These are phyloP conservation scores for Pseudolycoriella hygida DNA, from an alignment of 2,888 invertebrate genomes.

Conservation along the genomic window DNA sequence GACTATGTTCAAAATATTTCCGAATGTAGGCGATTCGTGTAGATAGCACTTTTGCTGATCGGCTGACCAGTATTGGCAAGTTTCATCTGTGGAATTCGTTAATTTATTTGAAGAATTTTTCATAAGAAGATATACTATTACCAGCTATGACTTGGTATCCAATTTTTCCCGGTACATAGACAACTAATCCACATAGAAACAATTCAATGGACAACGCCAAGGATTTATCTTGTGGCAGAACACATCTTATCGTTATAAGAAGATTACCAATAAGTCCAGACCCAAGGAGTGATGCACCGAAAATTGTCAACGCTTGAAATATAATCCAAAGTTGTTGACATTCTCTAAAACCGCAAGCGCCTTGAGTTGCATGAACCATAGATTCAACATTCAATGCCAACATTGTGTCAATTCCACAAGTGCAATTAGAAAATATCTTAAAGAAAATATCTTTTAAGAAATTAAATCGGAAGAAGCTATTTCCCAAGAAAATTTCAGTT, in stretches of 20 bases:
- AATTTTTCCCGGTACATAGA: slow-evolving; percentile 43
- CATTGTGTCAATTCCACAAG: slow-evolving; percentile 25
- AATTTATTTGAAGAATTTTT: not conserved
- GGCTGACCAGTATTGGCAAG: slow-evolving; percentile 31
- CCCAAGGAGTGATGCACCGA: slow-evolving; percentile 26
- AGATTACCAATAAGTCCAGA: slow-evolving; percentile 30
- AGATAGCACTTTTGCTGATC: slow-evolving; percentile 28
- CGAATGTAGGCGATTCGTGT: slow-evolving; percentile 30
- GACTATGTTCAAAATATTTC: slow-evolving; percentile 30
- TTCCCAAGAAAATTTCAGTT: too few relatives aligned
- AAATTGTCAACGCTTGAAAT: slow-evolving; percentile 29
- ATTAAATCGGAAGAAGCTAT: slow-evolving; percentile 5
- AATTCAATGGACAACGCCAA: slow-evolving; percentile 39
- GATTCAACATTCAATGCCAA: slow-evolving; percentile 11
- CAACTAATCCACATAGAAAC: slow-evolving; percentile 34
- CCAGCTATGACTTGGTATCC: slow-evolving; percentile 40
- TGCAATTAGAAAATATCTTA: slow-evolving; percentile 33
- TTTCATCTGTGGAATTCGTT: slow-evolving; percentile 18
- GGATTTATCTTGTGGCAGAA: slow-evolving; percentile 41
- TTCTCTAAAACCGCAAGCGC: slow-evolving; percentile 32
- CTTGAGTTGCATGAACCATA: slow-evolving; percentile 27
- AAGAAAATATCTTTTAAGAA: too few relatives aligned
- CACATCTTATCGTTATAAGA: slow-evolving; percentile 35
- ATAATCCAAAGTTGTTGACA: slow-evolving; percentile 34
- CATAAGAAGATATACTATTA: slow-evolving; percentile 16